Conservation (phyloP, 2,888 invertebrate genomes). For the Arrhopalites spinosus region DNA sequence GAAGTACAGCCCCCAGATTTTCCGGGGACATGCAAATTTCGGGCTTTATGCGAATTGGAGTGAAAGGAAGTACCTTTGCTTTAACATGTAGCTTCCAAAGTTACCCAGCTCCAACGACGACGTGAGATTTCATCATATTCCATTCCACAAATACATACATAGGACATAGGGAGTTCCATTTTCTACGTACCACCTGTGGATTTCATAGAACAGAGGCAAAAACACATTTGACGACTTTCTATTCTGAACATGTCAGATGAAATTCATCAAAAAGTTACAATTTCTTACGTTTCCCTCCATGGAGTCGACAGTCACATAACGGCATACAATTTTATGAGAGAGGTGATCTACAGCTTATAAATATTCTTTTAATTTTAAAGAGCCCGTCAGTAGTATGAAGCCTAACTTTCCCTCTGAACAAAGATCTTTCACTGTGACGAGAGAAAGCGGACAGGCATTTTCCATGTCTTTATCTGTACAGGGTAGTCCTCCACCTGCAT, state of each 20-base stretch:
- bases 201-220: too few relatives aligned
- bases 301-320: too few relatives aligned
- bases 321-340: too few relatives aligned
- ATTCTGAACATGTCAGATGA: too few relatives aligned
- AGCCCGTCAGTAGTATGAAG: conserved; percentile 41
- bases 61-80: conserved; percentile 46
- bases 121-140: conserved; percentile 10
- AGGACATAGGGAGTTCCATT: too few relatives aligned
- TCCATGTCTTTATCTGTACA: conserved; percentile 36
- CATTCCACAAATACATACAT: too few relatives aligned
- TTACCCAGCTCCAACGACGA: conserved; percentile 42
- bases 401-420: conserved; percentile 42
- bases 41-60: conserved; percentile 35
- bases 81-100: conserved; percentile 53
- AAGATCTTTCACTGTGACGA: conserved; percentile 35
- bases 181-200: too few relatives aligned
- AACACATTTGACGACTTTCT: too few relatives aligned
- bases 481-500: conserved; percentile 39
- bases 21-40: conserved; percentile 58
- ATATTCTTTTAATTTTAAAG: too few relatives aligned
- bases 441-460: conserved; percentile 35
- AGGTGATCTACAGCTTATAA: too few relatives aligned
- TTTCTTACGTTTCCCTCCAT: too few relatives aligned
- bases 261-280: too few relatives aligned
- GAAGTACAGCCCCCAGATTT: conserved; percentile 60